phyloP scores from a whole-genome alignment of 1,140 invertebrate genomes.

The Caenorhabditis latens region DNA sequence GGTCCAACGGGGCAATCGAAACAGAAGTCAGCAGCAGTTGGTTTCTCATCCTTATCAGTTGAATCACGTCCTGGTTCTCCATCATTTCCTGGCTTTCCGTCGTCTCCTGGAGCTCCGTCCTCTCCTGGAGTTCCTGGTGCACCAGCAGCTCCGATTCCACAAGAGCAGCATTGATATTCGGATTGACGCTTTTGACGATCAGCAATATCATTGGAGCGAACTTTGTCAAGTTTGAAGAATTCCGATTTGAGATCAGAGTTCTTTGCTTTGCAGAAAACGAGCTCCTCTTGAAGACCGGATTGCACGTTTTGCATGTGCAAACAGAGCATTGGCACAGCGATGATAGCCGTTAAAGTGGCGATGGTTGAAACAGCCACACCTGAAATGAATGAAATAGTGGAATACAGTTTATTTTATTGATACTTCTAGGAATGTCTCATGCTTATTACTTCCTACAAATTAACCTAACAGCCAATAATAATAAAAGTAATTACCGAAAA shows the following conservation, averaged over 20 bases:
- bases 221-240: constrained; percentile 51
- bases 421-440: background rate
- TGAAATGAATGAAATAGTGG: background rate
- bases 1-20: constrained; percentile 66
- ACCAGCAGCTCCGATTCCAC: constrained; percentile 66
- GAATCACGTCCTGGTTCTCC: constrained; percentile 64
- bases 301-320: constrained; percentile 64
- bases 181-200: constrained; percentile 61
- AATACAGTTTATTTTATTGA: background rate
- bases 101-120: constrained; percentile 64
- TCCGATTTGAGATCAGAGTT: constrained; percentile 52
- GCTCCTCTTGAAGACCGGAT: constrained; percentile 60
- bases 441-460: too few relatives aligned
- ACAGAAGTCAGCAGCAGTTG: constrained; percentile 63
- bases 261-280: constrained; percentile 57
- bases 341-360: constrained; percentile 71
- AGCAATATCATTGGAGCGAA: background rate
- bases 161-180: constrained; percentile 63
- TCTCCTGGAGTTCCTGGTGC: constrained; percentile 64
- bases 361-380: constrained; percentile 72
- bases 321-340: constrained; percentile 75
- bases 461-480: background rate
- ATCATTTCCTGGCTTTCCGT: constrained; percentile 63
- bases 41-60: constrained; percentile 59
- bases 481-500: constrained; percentile 66